These are phyloP conservation scores for Raja brachyura DNA, from an alignment of 2,113 vertebrate genomes.

Conservation along the genomic window DNA sequence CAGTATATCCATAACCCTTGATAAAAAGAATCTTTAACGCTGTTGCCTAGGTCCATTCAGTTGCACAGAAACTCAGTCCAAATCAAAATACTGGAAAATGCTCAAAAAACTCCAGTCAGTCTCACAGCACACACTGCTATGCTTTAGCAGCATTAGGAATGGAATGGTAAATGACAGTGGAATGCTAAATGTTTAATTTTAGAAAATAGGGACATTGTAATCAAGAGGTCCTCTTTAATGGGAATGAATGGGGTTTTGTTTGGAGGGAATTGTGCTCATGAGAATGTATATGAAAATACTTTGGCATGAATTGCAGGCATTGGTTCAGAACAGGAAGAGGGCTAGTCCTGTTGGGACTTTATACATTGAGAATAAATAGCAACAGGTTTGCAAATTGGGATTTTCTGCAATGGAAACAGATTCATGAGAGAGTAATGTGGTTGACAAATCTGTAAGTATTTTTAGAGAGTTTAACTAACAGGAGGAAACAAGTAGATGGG, in stretches of 20 bases:
- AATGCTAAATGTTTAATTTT: background rate
- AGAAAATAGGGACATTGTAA: background rate
- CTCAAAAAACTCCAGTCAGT: background rate
- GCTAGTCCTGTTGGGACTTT: background rate
- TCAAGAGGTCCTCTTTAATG: background rate
- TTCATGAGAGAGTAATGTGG: too few species aligned
- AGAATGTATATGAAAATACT: background rate
- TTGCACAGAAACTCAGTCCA: background rate
- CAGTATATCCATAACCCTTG: background rate
- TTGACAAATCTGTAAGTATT: too few species aligned
- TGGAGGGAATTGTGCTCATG: background rate
- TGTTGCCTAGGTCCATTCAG: background rate
- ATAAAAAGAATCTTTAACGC: slow-evolving; percentile 14
- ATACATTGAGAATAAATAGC: background rate
- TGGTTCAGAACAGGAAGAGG: background rate
- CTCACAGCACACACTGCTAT: background rate
- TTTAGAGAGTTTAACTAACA: too few species aligned
- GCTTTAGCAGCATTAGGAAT: background rate
- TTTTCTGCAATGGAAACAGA: background rate
- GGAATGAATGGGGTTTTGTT: background rate
- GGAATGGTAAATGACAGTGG: background rate
- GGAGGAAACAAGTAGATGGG: too few species aligned
- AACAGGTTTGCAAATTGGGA: background rate
- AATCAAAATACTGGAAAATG: background rate
- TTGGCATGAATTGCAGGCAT: background rate